Evolutionary conservation across 1,140 invertebrate genomes (phyloP), one percentile per base, ranked within the genome.

Genomic region (Hyles vespertilio): DNA sequence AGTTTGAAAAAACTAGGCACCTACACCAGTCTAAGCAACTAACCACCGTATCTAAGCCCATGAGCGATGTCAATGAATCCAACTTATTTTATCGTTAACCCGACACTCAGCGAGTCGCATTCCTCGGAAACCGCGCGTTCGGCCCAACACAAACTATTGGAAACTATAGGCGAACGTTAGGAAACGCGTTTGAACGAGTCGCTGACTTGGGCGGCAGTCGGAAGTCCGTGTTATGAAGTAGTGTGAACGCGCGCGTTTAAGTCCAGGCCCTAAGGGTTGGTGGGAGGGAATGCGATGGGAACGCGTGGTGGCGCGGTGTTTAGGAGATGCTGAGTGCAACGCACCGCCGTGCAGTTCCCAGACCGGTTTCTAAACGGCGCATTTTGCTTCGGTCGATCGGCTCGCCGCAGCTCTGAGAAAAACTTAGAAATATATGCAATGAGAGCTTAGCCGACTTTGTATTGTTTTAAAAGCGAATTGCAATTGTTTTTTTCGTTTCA

Each of bases 301-400:
- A 71, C 65, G 61, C 54, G 45, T 46, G 44, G 46, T 52, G 61
- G 57, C 62, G 45, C 32, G 46, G 36, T 51, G 66, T 63, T 72
- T 70, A 72, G 72, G 67, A 72, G 65, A 68, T 65, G 61, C 51
- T 44, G 71, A 77, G 79, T 78, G 78, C 78, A 77, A 71, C 63
- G 79, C 65, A 61, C 74, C 70, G 4, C 60, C 67, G 61, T 74
- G 71, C 66, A 70, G 66, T 64, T 58, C 51, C 47, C 43, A 45
- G 69, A 84, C 81, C 77, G 79, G 81, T 84, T 84, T 67, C 78
- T 82, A 84, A 82, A 79, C 78, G 81, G 56, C 63, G 72, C 67
- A 63, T 74, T 78, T 75, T 71, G 70, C 74, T 67, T 69, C 72
- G 68, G 58, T 67, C 74, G 69, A 73, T 73, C 74, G 74, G 63